Evolutionary conservation across 2,888 invertebrate genomes (phyloP), one percentile per base, ranked within the genome.

Genomic region (Drosophila mettleri): DNA sequence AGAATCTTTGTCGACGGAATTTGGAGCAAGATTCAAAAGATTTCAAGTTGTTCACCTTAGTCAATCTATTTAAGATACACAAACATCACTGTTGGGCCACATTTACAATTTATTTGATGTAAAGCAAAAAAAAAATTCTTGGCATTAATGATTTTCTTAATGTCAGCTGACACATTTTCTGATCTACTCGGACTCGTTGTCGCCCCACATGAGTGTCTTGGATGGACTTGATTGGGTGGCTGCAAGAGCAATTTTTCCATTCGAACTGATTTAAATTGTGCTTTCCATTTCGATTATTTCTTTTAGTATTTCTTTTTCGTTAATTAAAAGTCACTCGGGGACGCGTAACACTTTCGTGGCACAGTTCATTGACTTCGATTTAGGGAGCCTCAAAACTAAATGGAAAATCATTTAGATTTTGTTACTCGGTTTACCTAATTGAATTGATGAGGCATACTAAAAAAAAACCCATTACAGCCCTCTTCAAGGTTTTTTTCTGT

Each of bases 61-160:
- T 20, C 16, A 48, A 65, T 55, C 31, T 45, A 59, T 52, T 67
- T 66, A 49, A 53, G 29, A 27, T 34, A 45, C 16, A 3, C 45
- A 48, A 48, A 20, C 34, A 36, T 45, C 29, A 55, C n/a, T 54
- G 38, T 14, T 29, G 29, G 57, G 22, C 29, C 36, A 68, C 53
- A 60, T 45, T 54, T 43, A 49, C 24, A 58, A 48, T 24, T 51
- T n/a, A 49, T 34, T 39, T 45, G 22, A 51, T 64, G 75, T 58
- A 63, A n/a, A n/a, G n/a, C n/a, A n/a, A n/a, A n/a, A n/a, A n/a
- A 52, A 45, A 52, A 45, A 69, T 16, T 52, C 68, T 33, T 81
- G 87, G 78, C 88, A 85, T 87, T 85, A 85, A 85, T 86, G 86
- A 74, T 62, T 64, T 59, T 78, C 75, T 78, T 87, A 78, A 88